Conservation (phyloP, 2,797 vertebrate species). For the Tokudaia tokunoshimensis region DNA sequence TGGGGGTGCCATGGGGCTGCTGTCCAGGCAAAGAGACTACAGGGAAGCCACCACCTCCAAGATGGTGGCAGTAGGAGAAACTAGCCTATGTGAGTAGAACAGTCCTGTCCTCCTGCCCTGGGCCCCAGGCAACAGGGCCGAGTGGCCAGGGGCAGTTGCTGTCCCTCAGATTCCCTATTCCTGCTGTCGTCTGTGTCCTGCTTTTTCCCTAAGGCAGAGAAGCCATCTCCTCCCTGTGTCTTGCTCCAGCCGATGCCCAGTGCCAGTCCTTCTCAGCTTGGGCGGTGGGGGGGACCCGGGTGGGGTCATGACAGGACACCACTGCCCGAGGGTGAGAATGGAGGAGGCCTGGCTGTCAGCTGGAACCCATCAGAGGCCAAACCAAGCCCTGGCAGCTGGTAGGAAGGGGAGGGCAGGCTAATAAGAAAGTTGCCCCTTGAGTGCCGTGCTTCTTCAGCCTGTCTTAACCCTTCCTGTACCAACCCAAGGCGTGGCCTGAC, state of each 20-base stretch:
- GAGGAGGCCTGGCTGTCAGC: conserved; percentile 83
- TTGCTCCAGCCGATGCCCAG: not conserved
- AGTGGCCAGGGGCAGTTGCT: not conserved
- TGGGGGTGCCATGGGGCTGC: not conserved
- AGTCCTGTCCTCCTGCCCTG: not conserved
- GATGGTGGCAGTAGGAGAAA: not conserved
- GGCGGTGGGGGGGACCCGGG: not conserved
- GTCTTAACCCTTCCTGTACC: conserved; percentile 66
- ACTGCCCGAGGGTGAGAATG: conserved; percentile 65
- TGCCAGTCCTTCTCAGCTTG: not conserved
- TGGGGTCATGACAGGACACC: conserved; percentile 79
- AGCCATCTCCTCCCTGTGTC: not conserved
- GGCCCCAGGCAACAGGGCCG: not conserved
- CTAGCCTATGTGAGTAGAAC: not conserved
- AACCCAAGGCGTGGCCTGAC: not conserved
- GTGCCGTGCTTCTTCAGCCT: not conserved
- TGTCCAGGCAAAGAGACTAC: not conserved
- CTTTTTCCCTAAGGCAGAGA: not conserved
- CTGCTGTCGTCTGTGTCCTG: not conserved
- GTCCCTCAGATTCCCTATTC: not conserved
- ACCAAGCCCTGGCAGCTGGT: conserved; percentile 81
- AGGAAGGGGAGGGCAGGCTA: conserved; percentile 67
- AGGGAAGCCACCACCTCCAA: not conserved
- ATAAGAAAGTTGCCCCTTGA: conserved; percentile 66
- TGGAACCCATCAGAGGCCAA: conserved; percentile 88